phyloP scores from a whole-genome alignment of 2,888 invertebrate genomes.

The Trichogramma dendrolimi region DNA sequence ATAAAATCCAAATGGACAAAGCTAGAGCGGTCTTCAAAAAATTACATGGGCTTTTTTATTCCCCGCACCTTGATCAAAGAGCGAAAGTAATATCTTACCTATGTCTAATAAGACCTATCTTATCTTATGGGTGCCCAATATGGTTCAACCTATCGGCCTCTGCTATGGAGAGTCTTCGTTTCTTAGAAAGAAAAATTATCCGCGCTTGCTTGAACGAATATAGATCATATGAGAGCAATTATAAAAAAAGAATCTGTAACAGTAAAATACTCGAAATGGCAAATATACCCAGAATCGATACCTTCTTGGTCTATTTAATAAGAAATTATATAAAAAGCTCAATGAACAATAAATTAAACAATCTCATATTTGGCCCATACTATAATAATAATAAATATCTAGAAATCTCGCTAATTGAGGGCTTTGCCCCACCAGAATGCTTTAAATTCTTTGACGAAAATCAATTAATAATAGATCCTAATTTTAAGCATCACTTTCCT shows the following conservation, averaged over 20 bases:
- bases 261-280: conserved; percentile 17
- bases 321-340: conserved; percentile 7
- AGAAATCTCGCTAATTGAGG: background rate
- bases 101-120: conserved; percentile 23
- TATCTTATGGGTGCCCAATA: conserved; percentile 21
- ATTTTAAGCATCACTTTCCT: no score
- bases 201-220: conserved; percentile 15
- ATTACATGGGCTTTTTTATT: conserved; percentile 22
- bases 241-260: conserved; percentile 12
- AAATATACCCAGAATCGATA: conserved; percentile 16
- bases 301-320: conserved; percentile 12
- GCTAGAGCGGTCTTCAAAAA: conserved; percentile 23
- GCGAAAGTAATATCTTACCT: conserved; percentile 26
- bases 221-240: conserved; percentile 4
- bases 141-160: conserved; percentile 20
- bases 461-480: no score
- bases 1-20: conserved; percentile 17
- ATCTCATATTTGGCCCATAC: background rate
- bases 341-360: conserved; percentile 2
- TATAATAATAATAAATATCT: conserved; percentile 9
- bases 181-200: conserved; percentile 25
- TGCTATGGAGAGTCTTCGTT: conserved; percentile 18
- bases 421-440: conserved; percentile 21
- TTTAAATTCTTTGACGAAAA: conserved; percentile 15
- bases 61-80: conserved; percentile 11